These are phyloP conservation scores for Tinea pellionella DNA, from an alignment of 2,888 invertebrate species.

Conservation along the genomic window DNA sequence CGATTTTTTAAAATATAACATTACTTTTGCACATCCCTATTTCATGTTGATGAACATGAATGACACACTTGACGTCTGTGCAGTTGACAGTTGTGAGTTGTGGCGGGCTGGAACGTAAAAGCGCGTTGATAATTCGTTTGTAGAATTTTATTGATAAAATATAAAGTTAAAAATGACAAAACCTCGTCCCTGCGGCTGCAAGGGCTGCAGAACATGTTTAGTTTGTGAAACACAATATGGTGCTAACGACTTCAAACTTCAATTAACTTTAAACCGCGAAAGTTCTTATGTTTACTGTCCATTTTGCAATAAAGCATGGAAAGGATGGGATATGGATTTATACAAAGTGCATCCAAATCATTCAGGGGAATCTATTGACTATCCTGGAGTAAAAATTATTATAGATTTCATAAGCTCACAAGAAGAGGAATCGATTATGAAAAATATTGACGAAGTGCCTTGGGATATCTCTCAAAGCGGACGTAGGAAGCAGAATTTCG, in stretches of 20 bases:
- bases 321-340: slow-evolving; percentile 74
- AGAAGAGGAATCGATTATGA: slow-evolving; percentile 76
- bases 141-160: too few relatives aligned
- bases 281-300: slow-evolving; percentile 81
- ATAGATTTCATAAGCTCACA: slow-evolving; percentile 77
- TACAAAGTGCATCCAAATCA: slow-evolving; percentile 77
- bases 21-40: too few relatives aligned
- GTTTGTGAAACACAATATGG: slow-evolving; percentile 80
- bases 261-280: slow-evolving; percentile 53
- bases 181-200: slow-evolving; percentile 88
- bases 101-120: too few relatives aligned
- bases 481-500: slow-evolving; percentile 96
- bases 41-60: too few relatives aligned
- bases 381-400: slow-evolving; percentile 76
- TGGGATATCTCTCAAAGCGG: slow-evolving; percentile 97
- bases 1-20: too few relatives aligned
- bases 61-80: too few relatives aligned
- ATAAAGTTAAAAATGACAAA: slow-evolving; percentile 60
- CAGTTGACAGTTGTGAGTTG: too few relatives aligned
- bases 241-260: slow-evolving; percentile 42
- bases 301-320: slow-evolving; percentile 79
- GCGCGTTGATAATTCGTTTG: too few relatives aligned
- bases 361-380: slow-evolving; percentile 67
- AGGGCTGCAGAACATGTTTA: slow-evolving; percentile 90
- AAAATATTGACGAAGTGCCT: slow-evolving; percentile 79